A percentile compares a stretch with the other conserved stretches of the same genome.
Conservation (phyloP, 2,113 vertebrate genomes). For the Damaliscus lunatus region DNA sequence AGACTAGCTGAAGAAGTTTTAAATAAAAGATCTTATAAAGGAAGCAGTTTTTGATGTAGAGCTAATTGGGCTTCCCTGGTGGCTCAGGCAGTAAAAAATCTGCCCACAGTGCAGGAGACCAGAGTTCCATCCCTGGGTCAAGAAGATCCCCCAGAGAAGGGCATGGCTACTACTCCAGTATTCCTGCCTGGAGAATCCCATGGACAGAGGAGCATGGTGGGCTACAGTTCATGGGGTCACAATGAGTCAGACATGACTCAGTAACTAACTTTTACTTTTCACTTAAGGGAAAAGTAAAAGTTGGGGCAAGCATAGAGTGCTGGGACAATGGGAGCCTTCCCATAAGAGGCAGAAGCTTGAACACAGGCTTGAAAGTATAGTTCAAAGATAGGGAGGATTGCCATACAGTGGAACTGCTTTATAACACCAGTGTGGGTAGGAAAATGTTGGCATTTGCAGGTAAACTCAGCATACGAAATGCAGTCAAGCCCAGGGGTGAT, state of each 20-base stretch:
- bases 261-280: background rate
- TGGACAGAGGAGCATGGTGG: background rate
- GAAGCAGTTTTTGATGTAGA: background rate
- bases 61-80: background rate
- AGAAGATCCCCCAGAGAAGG: background rate
- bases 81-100: background rate
- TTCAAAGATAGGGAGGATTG: background rate
- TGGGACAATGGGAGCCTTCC: rapidly evolving
- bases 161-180: background rate
- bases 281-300: background rate
- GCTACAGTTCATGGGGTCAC: background rate
- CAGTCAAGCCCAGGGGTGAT: background rate
- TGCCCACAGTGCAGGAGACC: background rate
- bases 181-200: background rate
- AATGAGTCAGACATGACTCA: background rate
- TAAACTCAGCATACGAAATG: background rate
- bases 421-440: background rate
- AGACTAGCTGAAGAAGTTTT: background rate
- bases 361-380: background rate
- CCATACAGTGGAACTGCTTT: background rate
- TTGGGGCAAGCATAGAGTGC: background rate
- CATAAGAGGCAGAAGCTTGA: background rate
- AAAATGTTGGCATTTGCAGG: background rate
- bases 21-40: background rate
- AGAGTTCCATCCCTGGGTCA: background rate